Evolutionary conservation across 2,113 vertebrate species (phyloP), one percentile per base, ranked within the genome.

Genomic region (Podocnemis expansa): DNA sequence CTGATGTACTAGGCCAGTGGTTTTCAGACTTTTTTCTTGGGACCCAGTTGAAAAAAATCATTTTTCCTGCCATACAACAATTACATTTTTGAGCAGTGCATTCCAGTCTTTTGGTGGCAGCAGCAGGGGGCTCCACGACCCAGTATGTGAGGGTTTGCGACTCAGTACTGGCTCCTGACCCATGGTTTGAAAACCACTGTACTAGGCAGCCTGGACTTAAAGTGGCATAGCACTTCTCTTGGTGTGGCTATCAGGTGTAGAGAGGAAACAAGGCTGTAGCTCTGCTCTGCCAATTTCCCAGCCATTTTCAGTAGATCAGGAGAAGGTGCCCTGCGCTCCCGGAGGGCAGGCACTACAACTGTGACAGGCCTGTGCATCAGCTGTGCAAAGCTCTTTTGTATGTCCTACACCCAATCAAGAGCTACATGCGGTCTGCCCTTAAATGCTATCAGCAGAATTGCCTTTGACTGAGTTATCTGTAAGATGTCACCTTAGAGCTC

Each of bases 241-340:
- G 67, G 14, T 51, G 88, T 1, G 12, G 1, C 60, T 29, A 55
- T 79, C 34, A 38, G 67, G 67, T 1, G 0, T 0, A 3, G 1
- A 52, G 47, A 51, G 49, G 54, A 31, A 51, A 27, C 80, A 70
- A 82, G 52, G 55, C 0, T 22, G 14, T 25, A 78, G 73, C 82
- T 29, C 56, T 58, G 73, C 82, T 29, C 56, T 58, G 56, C 27
- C 11, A 12, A 58, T 29, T 58, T 58, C 27, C 56, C 56, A 67
- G 52, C 16, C 27, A 41, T 80, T 1, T 51, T 1, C 34, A 11
- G 22, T 49, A 4, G 43, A 1, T n/a, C 3, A 25, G 55, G 49
- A 9, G 27, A 17, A 63, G 27, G 29, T 6, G 43, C 38, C 43
- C 51, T 79, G 55, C 43, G 63, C 0, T 17, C 3, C 3, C 5